Base-by-base conservation (phyloP, 1,140 invertebrate genomes). In the Chironomus striatipennis region DNA sequence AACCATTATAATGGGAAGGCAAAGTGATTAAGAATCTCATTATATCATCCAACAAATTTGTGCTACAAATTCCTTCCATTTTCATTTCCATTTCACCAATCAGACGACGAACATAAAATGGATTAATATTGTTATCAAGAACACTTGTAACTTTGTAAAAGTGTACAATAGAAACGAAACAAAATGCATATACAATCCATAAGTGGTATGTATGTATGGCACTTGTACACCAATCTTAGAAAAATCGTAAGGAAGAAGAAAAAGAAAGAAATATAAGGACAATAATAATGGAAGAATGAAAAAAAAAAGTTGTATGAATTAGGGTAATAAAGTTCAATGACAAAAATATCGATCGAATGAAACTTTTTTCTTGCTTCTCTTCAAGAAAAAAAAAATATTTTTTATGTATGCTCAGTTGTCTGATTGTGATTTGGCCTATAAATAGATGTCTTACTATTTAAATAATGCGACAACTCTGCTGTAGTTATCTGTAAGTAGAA, bases 241-340 rank as follows among this genome's bases (percentile, higher is more conserved):
- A n/a, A n/a, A 34, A 34, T 34, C 24, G 1, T 5, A 34, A 34
- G 24, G 24, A 34, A 34, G 24, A 34, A 34, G 24, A 34, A 34
- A 34, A 34, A 34, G 5, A 34, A 34, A 34, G 24, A 34, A 34
- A 34, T 34, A 34, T 34, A 34, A 34, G 24, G 24, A 34, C 24
- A 34, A 34, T 34, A 34, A 34, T 34, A 34, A 34, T 34, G 24
- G 5, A 34, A 34, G 24, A 34, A 34, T 34, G 24, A 34, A 34
- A 34, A 34, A 34, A 34, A 34, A 57, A 57, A 57, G 47, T 57
- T 57, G 47, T 57, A 57, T 57, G 47, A 57, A 57, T 57, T 57
- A 57, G 47, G 47, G 47, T 57, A 57, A 57, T 57, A 57, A 57
- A 57, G 47, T 57, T 57, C 47, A 57, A 57, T 57, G 47, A 57